These are phyloP conservation scores for Diplolepis rosae DNA, from an alignment of 2,888 invertebrate genomes.

Conservation along the genomic window DNA sequence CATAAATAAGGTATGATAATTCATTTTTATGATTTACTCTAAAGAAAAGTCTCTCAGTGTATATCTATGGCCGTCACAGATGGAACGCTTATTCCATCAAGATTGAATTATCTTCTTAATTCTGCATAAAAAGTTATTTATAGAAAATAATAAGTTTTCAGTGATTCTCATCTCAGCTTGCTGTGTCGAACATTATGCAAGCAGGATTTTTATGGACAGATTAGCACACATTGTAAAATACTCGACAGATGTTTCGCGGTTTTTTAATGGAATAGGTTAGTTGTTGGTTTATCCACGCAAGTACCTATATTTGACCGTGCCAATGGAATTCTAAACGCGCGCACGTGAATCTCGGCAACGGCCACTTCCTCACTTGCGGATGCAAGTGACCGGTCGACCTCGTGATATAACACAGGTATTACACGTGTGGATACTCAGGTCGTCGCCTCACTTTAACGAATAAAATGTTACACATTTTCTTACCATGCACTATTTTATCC, in stretches of 20 bases:
- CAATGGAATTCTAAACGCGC: conserved; percentile 23
- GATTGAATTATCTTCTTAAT: too few relatives aligned
- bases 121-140: too few relatives aligned
- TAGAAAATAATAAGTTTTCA: too few relatives aligned
- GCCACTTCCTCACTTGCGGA: conserved; percentile 40
- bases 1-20: too few relatives aligned
- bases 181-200: neutral
- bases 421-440: neutral
- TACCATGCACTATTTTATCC: too few relatives aligned
- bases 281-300: conserved; percentile 12
- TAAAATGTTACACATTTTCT: too few relatives aligned
- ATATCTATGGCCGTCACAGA: too few relatives aligned
- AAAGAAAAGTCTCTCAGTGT: too few relatives aligned
- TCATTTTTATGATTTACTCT: too few relatives aligned
- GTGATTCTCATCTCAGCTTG: too few relatives aligned
- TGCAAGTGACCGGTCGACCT: conserved; percentile 42
- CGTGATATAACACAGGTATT: neutral
- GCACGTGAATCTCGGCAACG: conserved; percentile 13
- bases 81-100: too few relatives aligned
- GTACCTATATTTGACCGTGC: conserved; percentile 20
- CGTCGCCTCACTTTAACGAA: neutral
- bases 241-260: neutral
- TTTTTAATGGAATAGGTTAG: conserved; percentile 9
- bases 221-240: neutral
- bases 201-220: neutral